Conservation (phyloP, 2,113 vertebrate species). For the Fulmarus glacialis region DNA sequence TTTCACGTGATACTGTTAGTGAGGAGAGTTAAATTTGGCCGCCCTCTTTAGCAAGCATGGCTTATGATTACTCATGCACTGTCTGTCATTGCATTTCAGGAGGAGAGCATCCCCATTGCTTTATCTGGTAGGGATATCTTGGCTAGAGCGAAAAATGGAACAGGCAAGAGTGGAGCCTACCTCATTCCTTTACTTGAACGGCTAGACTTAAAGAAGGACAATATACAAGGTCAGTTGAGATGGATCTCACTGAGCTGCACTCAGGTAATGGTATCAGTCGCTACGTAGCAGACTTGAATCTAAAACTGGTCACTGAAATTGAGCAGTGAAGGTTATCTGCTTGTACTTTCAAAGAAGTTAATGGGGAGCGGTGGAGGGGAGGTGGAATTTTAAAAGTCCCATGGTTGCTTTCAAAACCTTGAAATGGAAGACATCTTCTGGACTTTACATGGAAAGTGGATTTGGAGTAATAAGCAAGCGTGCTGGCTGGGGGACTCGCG, state of each 20-base stretch:
- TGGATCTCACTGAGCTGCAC: background rate
- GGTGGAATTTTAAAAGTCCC: background rate
- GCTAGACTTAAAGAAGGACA: conserved; percentile 98
- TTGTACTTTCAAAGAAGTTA: background rate
- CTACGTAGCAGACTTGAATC: background rate
- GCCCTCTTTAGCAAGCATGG: background rate
- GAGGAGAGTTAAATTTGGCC: background rate
- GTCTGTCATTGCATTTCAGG: conserved; percentile 75
- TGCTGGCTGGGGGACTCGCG: background rate
- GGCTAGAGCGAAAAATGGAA: conserved; percentile 99
- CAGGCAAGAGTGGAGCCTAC: conserved; percentile 99
- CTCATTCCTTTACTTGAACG: conserved; percentile 99
- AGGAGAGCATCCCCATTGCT: conserved; percentile 99
- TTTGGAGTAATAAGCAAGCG: background rate
- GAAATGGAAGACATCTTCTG: background rate
- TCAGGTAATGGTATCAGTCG: fast-evolving
- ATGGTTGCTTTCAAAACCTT: background rate
- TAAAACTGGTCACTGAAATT: background rate
- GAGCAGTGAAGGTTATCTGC: background rate
- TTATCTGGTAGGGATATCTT: conserved; percentile 99
- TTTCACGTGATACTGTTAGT: background rate
- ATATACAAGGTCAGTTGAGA: conserved; percentile 91
- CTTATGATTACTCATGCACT: background rate
- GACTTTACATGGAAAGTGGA: background rate
- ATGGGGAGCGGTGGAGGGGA: background rate